These are phyloP conservation scores for Accipiter cooperii DNA, from an alignment of 2,113 vertebrate genomes.

Conservation along the genomic window DNA sequence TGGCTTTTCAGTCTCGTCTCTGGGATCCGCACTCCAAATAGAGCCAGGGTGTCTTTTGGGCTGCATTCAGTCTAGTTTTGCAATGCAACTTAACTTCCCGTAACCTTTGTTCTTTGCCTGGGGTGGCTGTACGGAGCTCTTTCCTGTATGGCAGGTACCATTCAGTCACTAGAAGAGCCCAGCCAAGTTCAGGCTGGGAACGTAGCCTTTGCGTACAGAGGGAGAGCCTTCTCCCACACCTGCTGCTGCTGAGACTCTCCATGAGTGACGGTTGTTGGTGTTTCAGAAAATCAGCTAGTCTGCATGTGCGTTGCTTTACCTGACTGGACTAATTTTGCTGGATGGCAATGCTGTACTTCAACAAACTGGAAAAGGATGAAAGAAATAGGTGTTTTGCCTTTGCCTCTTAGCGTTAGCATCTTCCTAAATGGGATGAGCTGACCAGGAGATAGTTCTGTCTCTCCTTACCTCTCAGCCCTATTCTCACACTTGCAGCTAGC, in stretches of 20 bases:
- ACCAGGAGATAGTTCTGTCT: not conserved
- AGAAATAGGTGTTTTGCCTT: not conserved
- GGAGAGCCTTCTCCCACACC: not conserved
- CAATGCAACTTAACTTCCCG: not conserved
- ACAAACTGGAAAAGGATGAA: not conserved
- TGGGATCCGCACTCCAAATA: not conserved
- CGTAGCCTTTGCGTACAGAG: not conserved
- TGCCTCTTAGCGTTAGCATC: not conserved
- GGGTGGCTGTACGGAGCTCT: not conserved
- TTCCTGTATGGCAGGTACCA: not conserved
- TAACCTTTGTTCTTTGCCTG: not conserved
- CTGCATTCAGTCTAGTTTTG: not conserved
- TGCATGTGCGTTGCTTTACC: not conserved
- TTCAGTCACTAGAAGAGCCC: not conserved
- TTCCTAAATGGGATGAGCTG: not conserved
- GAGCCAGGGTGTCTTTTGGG: fast-evolving
- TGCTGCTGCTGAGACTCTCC: not conserved
- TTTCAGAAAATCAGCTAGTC: not conserved
- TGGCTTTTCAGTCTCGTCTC: not conserved
- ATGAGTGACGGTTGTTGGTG: not conserved
- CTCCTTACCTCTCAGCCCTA: not conserved
- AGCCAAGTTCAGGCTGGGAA: not conserved
- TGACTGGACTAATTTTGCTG: not conserved
- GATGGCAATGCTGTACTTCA: not conserved
- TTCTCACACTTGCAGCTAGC: not conserved